Evolutionary conservation across 2,113 vertebrate species (phyloP).

Genomic region (Ailurus styani): DNA sequence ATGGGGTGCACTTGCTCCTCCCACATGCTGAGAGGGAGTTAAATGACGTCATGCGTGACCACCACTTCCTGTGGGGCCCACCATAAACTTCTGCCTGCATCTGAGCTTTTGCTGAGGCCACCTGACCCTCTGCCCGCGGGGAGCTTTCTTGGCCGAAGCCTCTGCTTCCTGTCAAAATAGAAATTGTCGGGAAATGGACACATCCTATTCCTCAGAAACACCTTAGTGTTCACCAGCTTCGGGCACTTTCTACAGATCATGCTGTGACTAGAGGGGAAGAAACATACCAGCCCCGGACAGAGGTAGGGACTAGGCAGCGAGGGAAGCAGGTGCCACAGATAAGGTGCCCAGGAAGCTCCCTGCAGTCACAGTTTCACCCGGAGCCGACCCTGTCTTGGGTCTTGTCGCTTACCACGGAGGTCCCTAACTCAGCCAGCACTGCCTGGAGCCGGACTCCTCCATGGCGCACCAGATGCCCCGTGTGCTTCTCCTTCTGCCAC

Average conservation of each 20-base stretch:
- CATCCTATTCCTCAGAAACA: neutral
- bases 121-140: neutral
- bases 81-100: rapidly evolving
- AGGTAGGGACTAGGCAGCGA: neutral
- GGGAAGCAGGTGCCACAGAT: neutral
- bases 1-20: neutral
- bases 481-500: rapidly evolving
- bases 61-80: neutral
- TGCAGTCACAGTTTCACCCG: neutral
- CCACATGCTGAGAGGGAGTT: neutral
- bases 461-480: rapidly evolving
- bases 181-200: neutral
- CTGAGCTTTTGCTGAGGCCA: neutral
- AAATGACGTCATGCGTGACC: neutral
- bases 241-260: neutral
- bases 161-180: neutral
- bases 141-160: neutral
- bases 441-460: neutral
- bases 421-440: neutral
- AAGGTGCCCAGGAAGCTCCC: neutral
- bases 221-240: neutral
- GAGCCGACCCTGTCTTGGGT: neutral
- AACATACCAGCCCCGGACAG: neutral
- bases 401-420: neutral
- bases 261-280: neutral